Conservation (phyloP, 2,797 vertebrate genomes). For the Huso huso region DNA sequence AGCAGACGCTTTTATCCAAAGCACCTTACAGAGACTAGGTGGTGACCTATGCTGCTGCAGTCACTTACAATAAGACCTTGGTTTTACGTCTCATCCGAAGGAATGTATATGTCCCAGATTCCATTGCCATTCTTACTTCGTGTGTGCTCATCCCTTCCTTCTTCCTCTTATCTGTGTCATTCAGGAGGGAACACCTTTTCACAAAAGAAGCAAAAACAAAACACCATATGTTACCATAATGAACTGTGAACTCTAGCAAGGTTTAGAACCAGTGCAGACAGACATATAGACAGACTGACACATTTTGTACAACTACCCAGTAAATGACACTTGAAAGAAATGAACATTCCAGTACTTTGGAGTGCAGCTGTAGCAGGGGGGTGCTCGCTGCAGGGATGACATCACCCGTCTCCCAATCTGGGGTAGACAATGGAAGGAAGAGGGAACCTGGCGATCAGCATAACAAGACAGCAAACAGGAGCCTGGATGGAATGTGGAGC, state of each 20-base stretch:
- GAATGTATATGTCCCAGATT: conserved; percentile 12
- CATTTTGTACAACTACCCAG: too few species aligned
- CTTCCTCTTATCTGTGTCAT: neutral
- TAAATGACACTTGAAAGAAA: too few species aligned
- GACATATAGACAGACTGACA: too few species aligned
- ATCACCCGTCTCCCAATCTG: neutral
- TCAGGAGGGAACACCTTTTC: conserved; percentile 6
- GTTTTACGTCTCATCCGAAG: too few species aligned
- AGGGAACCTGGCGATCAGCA: neutral
- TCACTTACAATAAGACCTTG: too few species aligned
- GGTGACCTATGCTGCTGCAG: too few species aligned
- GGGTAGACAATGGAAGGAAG: conserved; percentile 24
- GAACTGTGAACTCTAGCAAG: too few species aligned
- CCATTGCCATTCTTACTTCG: conserved; percentile 28
- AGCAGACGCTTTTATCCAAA: too few species aligned
- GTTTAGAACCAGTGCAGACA: too few species aligned
- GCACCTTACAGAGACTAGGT: too few species aligned
- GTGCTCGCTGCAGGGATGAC: neutral
- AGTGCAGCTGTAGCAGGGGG: neutral
- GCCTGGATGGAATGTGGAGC: neutral
- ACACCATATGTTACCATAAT: too few species aligned
- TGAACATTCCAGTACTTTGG: neutral
- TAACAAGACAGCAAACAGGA: rapidly evolving
- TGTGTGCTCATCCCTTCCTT: conserved; percentile 12
- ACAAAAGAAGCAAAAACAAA: too few species aligned